Base-by-base conservation (phyloP, 2,113 vertebrate genomes). In the Eupsittula cactorum region DNA sequence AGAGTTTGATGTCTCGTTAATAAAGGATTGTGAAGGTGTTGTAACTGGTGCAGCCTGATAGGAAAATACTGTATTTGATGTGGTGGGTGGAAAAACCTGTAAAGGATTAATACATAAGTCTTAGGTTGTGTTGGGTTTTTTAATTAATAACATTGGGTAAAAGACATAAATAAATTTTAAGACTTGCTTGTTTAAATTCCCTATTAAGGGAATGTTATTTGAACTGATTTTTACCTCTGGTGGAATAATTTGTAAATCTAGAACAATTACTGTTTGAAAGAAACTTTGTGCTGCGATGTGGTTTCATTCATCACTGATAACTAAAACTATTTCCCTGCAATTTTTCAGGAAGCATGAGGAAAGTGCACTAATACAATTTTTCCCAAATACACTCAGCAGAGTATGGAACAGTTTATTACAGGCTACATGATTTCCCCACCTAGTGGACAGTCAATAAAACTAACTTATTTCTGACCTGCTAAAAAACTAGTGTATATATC, bases 41-140 rank as follows among this genome's bases (percentile, higher is more conserved):
- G 98, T 95, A 70, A 98, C 97, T 10, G 96, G 94, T 37, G 98
- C 98, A 95, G 97, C 98, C 93, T 98, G 98, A 88, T 98, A 98
- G 13, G 98, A 97, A 95, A 98, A 98, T 24, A 96, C 97, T 49
- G 98, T 81, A 82, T 95, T 97, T 81, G 98, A 91, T 71, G 98
- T 98, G 81, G 97, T 97, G 95, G 98, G 82, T 49, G 99, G 97
- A 95, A 99, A 98, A 94, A 98, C 98, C 99, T 99, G 98, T 46
- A 89, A 95, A n/a, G 91, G 55, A 88, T 81, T 82, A 83, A 80
- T 27, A 57, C 3, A 86, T 46, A 27, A 88, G 73, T 86, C 60
- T 94, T 35, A 90, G 78, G 41, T 46, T 70, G 10, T 52, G 16
- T 59, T 35, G 7, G 9, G 0, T 7, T 57, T 84, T 49, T 33